Conservation (phyloP, 2,888 invertebrate genomes). For the Coenonympha arcania region DNA sequence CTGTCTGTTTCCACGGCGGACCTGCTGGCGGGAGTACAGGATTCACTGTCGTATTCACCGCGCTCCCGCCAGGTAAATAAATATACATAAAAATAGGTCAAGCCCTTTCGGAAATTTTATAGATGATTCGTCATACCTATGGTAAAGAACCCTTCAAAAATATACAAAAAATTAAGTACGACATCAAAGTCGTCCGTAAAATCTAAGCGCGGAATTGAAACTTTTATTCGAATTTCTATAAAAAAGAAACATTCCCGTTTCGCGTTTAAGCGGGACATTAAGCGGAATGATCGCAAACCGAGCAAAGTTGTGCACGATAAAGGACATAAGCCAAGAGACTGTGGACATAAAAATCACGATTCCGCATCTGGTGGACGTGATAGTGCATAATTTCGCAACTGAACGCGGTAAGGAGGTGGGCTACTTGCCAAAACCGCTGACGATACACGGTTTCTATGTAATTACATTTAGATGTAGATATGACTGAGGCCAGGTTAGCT, state of each 20-base stretch:
- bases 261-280: background rate
- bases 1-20: too few species aligned
- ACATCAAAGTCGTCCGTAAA: background rate
- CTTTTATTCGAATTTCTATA: background rate
- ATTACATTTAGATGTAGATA: too few species aligned
- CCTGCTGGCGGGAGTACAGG: too few species aligned
- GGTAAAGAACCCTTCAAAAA: too few species aligned
- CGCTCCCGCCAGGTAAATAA: too few species aligned
- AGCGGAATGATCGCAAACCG: constrained; percentile 6
- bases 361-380: constrained; percentile 32
- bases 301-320: constrained; percentile 4
- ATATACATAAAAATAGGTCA: too few species aligned
- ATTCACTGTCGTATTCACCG: too few species aligned
- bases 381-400: constrained; percentile 32
- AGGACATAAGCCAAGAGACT: constrained; percentile 14
- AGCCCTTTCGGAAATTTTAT: too few species aligned
- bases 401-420: constrained; percentile 25
- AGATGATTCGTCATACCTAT: too few species aligned
- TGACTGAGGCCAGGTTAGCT: background rate
- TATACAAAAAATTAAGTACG: too few species aligned
- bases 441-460: background rate
- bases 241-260: background rate
- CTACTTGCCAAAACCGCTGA: constrained; percentile 24
- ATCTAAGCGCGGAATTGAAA: background rate
- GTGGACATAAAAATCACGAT: constrained; percentile 18